Conservation (phyloP, 2,113 vertebrate species). For the Hippolais icterina region DNA sequence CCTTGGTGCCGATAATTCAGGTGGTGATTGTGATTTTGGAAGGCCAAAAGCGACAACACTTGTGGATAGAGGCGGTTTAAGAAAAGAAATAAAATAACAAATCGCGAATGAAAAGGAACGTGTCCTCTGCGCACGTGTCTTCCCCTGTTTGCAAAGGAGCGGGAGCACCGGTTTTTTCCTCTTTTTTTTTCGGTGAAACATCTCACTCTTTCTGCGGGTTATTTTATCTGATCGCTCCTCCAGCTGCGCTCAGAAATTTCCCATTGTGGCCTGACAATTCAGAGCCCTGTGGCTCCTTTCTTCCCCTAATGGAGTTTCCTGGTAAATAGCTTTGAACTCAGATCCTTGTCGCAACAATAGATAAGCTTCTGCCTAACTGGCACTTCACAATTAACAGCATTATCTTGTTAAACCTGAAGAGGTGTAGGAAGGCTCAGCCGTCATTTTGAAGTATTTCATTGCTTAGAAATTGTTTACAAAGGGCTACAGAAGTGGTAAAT, state of each 20-base stretch:
- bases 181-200: not conserved
- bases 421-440: not conserved
- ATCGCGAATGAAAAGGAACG: not conserved
- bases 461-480: slow-evolving; percentile 33
- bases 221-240: not conserved
- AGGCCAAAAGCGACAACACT: not conserved
- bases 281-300: not conserved
- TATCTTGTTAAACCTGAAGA: slow-evolving; percentile 49
- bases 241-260: not conserved
- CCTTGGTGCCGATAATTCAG: not conserved
- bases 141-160: rapidly evolving
- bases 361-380: not conserved
- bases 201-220: not conserved
- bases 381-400: slow-evolving; percentile 41
- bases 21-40: not conserved
- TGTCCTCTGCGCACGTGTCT: rapidly evolving
- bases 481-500: not conserved
- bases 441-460: slow-evolving; percentile 20
- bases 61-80: not conserved
- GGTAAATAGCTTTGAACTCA: slow-evolving; percentile 34
- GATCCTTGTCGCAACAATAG: slow-evolving; percentile 8
- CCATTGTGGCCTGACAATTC: not conserved
- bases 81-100: not conserved
- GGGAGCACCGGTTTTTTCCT: not conserved
- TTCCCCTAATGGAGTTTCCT: slow-evolving; percentile 7